Conservation (phyloP, 2,888 invertebrate species). For the Strigamia crassipes region DNA sequence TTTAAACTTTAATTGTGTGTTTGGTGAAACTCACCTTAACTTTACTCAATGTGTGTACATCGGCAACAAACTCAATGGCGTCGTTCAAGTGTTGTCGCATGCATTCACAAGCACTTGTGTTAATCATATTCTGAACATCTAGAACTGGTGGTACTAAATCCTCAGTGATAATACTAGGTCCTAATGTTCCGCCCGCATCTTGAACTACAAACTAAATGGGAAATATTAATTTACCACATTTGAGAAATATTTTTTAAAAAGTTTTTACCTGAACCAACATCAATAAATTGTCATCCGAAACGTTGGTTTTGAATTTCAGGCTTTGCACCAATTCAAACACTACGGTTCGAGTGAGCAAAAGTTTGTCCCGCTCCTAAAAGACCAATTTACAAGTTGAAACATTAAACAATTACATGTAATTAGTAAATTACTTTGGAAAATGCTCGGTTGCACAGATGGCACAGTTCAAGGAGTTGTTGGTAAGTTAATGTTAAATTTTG, state of each 20-base stretch:
- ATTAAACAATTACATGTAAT: background rate
- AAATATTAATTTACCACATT: background rate
- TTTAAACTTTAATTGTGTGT: background rate
- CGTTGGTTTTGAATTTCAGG: slow-evolving; percentile 88
- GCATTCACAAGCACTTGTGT: slow-evolving; percentile 90
- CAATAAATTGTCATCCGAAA: slow-evolving; percentile 93
- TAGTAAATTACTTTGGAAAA: slow-evolving; percentile 70
- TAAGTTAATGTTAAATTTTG: slow-evolving; percentile 81
- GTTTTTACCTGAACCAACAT: slow-evolving; percentile 79
- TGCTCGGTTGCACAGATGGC: slow-evolving; percentile 85
- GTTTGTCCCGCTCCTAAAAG: slow-evolving; percentile 84
- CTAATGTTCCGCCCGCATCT: slow-evolving; percentile 87
- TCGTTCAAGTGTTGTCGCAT: slow-evolving; percentile 90
- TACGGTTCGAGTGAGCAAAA: slow-evolving; percentile 85
- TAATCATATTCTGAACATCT: slow-evolving; percentile 53
- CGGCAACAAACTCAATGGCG: slow-evolving; percentile 90
- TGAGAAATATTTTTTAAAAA: background rate
- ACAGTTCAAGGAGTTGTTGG: slow-evolving; percentile 76
- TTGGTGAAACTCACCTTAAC: slow-evolving; percentile 73
- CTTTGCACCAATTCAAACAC: slow-evolving; percentile 95
- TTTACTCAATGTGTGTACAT: slow-evolving; percentile 94
- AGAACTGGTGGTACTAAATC: slow-evolving; percentile 57
- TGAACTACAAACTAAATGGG: slow-evolving; percentile 60
- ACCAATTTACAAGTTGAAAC: background rate
- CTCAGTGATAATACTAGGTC: slow-evolving; percentile 73